phyloP scores from a whole-genome alignment of 2,888 invertebrate genomes.

The Apodemia zela region DNA sequence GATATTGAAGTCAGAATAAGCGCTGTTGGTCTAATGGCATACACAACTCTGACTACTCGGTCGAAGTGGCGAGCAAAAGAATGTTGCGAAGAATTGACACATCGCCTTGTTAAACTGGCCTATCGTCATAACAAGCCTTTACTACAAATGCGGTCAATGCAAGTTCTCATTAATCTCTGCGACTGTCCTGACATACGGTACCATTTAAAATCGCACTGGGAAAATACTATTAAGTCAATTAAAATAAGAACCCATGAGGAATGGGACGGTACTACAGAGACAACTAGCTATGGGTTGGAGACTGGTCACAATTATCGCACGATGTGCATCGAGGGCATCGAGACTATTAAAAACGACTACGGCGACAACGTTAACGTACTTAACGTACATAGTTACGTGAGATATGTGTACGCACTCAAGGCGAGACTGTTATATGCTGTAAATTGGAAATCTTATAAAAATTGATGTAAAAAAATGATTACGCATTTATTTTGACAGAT shows the following conservation, averaged over 20 bases:
- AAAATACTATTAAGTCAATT: conserved; percentile 40
- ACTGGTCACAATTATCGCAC: conserved; percentile 63
- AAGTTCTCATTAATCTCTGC: conserved; percentile 62
- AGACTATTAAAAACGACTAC: conserved; percentile 57
- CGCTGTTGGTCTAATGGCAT: conserved; percentile 52
- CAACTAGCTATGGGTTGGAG: conserved; percentile 48
- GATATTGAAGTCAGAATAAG: conserved; percentile 50
- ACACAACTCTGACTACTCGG: conserved; percentile 56
- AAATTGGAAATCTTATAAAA: conserved; percentile 48
- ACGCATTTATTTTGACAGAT: conserved; percentile 1
- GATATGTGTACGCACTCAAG: conserved; percentile 44
- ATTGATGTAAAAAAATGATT: conserved; percentile 32
- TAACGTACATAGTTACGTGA: conserved; percentile 59
- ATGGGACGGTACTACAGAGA: conserved; percentile 61
- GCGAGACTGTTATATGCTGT: conserved; percentile 50
- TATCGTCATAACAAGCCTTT: conserved; percentile 46
- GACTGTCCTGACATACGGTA: conserved; percentile 62
- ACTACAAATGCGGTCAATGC: conserved; percentile 54
- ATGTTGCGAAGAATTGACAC: conserved; percentile 44
- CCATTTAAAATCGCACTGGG: conserved; percentile 51
- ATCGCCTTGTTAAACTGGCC: conserved; percentile 38
- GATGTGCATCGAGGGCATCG: conserved; percentile 54
- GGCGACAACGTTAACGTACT: conserved; percentile 50
- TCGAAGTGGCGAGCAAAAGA: conserved; percentile 70
- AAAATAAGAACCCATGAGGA: conserved; percentile 52